These are phyloP conservation scores for Acanthosepion lycidas DNA, from an alignment of 2,888 invertebrate genomes.

Conservation along the genomic window DNA sequence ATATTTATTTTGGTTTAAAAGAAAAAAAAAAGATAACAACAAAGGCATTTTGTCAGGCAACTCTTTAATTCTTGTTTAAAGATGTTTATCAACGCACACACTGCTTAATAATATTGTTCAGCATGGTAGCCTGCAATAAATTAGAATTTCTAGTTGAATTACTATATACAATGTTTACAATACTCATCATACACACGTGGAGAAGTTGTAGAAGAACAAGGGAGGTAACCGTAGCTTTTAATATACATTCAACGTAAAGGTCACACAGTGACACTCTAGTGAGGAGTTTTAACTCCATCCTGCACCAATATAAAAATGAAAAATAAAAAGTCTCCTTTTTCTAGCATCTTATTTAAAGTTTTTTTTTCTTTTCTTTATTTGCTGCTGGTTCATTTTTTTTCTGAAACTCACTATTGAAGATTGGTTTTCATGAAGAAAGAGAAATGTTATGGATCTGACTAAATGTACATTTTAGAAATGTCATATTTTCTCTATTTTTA, in stretches of 20 bases:
- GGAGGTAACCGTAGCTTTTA: neutral
- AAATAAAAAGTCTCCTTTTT: constrained; percentile 35
- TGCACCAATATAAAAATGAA: constrained; percentile 24
- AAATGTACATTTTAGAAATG: neutral
- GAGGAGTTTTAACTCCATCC: neutral
- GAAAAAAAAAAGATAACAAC: neutral
- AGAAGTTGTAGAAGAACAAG: constrained; percentile 35
- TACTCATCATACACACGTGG: constrained; percentile 43
- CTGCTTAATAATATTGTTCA: neutral
- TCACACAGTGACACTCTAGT: constrained; percentile 40
- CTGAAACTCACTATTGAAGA: neutral
- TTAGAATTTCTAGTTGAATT: constrained; percentile 41
- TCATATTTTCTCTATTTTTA: neutral
- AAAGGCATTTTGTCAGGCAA: neutral
- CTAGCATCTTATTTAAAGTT: neutral
- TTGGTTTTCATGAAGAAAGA: neutral
- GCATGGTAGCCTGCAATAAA: constrained; percentile 46
- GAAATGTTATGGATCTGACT: neutral
- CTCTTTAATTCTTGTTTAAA: constrained; percentile 45
- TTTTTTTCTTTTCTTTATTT: neutral
- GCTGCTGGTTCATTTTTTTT: neutral
- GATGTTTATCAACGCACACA: constrained; percentile 38
- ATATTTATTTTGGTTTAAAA: neutral
- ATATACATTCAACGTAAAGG: constrained; percentile 35
- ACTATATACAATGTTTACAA: constrained; percentile 48